Evolutionary conservation across 2,797 vertebrate species (phyloP).

Genomic region (Cuculus canorus): DNA sequence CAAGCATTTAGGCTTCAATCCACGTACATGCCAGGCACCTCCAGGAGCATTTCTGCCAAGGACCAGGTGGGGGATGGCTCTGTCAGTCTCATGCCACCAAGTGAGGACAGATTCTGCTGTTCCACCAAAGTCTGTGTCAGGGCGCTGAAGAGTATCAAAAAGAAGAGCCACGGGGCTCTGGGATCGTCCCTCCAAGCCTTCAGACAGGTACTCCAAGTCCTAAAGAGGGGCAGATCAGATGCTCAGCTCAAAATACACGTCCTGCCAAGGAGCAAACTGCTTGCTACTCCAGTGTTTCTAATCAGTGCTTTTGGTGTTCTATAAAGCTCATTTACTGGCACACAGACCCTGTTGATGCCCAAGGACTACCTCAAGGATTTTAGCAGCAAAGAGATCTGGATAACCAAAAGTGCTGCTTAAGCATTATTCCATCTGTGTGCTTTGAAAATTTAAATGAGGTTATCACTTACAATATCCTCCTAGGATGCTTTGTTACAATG

Average conservation of each 20-base stretch:
- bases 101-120: slow-evolving; percentile 76
- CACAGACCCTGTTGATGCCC: background rate
- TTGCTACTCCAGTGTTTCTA: background rate
- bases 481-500: background rate
- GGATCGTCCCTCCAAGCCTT: slow-evolving; percentile 83
- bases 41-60: slow-evolving; percentile 79
- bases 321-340: background rate
- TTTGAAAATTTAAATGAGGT: background rate
- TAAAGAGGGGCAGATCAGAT: background rate
- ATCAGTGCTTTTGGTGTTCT: background rate
- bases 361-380: background rate
- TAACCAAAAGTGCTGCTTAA: background rate
- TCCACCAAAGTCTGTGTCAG: slow-evolving; percentile 81
- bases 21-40: slow-evolving; percentile 84
- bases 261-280: background rate
- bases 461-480: background rate
- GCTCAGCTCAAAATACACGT: background rate
- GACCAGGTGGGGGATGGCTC: slow-evolving; percentile 78
- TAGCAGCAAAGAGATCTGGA: background rate
- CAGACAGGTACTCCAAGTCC: slow-evolving; percentile 84
- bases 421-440: background rate
- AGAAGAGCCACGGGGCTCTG: slow-evolving; percentile 80
- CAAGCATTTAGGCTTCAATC: background rate
- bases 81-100: slow-evolving; percentile 70
- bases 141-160: slow-evolving; percentile 80